Base-by-base conservation (phyloP, 2,113 vertebrate species). In the Sclerurus mexicanus region DNA sequence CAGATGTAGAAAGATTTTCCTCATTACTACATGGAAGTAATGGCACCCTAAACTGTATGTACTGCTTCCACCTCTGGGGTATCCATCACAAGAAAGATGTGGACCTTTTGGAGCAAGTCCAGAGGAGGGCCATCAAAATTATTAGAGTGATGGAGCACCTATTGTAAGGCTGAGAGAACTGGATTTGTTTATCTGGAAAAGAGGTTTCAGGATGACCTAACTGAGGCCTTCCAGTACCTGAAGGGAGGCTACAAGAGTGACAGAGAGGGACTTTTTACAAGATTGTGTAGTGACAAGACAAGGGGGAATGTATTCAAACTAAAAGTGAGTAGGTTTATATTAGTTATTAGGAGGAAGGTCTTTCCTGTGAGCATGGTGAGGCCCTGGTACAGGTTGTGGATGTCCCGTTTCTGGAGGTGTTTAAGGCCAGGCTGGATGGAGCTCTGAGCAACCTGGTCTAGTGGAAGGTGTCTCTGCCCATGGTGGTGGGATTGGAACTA, bases 381-480 rank as follows among this genome's bases (percentile, higher is more conserved):
- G 35, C 27, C 10, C 9, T 58, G 59, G 12, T 6, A 37, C 9
- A 44, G 5, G 22, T n/a, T 80, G 27, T 28, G 23, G 33, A 28
- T 44, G 18, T 3, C 12, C 3, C 37, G 23, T 44, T 1, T 14
- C 14, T 10, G 0, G 0, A 66, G 18, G 15, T 52, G 44, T 17
- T 33, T 27, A 52, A 44, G 27, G 68, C 37, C 37, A 30, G 44
- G 27, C 27, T 81, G 50, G 22, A 23, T 28, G 33, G 37, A 56
- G 2, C 35, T 64, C 58, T 56, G 35, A 58, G 31, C 4, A 27
- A 37, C 7, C 12, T 59, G 59, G 12, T 23, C 5, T 15, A 39
- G 19, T 37, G 21, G 9, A 37, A 66, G 19, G 8, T 44, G 15
- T 67, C 9, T 9, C 44, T 59, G 60, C 3, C 23, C 4, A 3